Evolutionary conservation across 1,140 invertebrate genomes (phyloP), one percentile per base, ranked within the genome.

Genomic region (Polyergus mexicanus): DNA sequence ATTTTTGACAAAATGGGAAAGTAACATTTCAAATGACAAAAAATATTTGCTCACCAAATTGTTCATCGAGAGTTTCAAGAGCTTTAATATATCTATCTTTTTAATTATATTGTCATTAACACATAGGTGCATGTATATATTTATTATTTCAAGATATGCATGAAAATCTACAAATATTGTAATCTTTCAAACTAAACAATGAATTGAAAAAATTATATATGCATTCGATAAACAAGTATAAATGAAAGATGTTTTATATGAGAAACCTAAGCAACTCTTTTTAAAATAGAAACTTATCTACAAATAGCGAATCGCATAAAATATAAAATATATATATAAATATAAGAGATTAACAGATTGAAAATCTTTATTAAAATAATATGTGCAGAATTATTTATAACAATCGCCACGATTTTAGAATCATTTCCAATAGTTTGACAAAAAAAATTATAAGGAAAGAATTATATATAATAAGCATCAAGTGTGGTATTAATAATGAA

Each of bases 31-130:
- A 35, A 60, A 72, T 11, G 60, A 58, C 54, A 80, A 69, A 69
- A 60, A 51, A 51, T 32, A 44, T 32, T 41, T 47, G 19, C 72
- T 72, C 44, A 72, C 41, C 54, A 68, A 54, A 44, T 80, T 38
- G 25, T 68, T 80, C 41, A 77, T 2, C n/a, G 19, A 69, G 35
- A 51, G 16, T 80, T 83, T 74, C 47, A 83, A 83, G 8, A 44
- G 63, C 35, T 80, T 77, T 80, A 80, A 69, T 69, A 69, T 13
- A 69, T 13, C 25, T 81, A 81, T 72, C 51, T 72, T 44, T 47
- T 60, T 47, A 62, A 47, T n/a, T 74, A 74, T 28, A 35, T 60
- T 41, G 32, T n/a, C 38, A 38, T 74, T 47, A 72, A 83, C 78
- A 83, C 28, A 83, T 51, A 51, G 38, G 11, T 13, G 28, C 28